These are phyloP conservation scores for Psittacara wagleri DNA, from an alignment of 2,113 vertebrate genomes.

Conservation along the genomic window DNA sequence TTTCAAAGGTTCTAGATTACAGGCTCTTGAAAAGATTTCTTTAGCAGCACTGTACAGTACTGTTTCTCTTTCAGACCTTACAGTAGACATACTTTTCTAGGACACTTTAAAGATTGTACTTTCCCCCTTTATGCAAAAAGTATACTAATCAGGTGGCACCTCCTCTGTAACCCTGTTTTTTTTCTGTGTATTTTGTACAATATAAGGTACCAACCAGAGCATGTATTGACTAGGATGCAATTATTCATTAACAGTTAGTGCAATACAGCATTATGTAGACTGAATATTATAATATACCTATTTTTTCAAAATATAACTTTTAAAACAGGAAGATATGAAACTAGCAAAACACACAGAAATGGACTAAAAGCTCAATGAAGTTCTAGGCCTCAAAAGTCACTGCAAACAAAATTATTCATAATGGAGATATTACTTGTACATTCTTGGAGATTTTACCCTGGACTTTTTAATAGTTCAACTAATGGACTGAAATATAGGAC, in stretches of 20 bases:
- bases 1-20: background rate
- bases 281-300: background rate
- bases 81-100: background rate
- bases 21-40: background rate
- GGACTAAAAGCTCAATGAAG: background rate
- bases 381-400: background rate
- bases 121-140: background rate
- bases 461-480: background rate
- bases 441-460: background rate
- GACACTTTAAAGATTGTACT: background rate
- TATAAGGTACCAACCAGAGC: background rate
- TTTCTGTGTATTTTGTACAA: background rate
- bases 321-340: background rate
- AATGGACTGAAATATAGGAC: background rate
- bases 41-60: background rate
- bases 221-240: background rate
- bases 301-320: background rate
- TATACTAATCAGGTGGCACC: background rate
- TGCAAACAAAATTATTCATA: background rate
- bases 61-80: background rate
- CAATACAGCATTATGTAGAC: background rate
- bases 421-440: background rate
- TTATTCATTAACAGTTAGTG: background rate
- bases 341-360: background rate
- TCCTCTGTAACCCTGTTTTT: background rate